Percentiles rank a stretch among this genome's conserved stretches.
These are phyloP conservation scores for Papilio aristodemus DNA, from an alignment of 1,140 invertebrate genomes.

Conservation along the genomic window DNA sequence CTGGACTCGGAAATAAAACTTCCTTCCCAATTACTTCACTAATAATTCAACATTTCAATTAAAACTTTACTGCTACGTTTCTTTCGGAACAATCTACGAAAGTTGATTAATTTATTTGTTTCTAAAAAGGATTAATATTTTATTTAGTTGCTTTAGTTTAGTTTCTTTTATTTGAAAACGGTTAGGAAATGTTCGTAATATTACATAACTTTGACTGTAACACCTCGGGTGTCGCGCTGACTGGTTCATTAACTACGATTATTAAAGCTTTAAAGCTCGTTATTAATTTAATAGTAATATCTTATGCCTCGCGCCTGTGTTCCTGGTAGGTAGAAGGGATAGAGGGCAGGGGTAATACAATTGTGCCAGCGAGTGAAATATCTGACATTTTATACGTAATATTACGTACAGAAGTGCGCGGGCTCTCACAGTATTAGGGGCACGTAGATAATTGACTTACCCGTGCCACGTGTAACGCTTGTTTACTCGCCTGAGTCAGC, in stretches of 20 bases:
- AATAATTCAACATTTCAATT: conserved; percentile 2
- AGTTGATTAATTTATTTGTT: background rate
- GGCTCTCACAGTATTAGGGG: background rate
- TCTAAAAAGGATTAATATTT: background rate
- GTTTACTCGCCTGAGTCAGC: background rate
- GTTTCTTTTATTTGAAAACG: too few relatives aligned
- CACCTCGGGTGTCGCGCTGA: too few relatives aligned
- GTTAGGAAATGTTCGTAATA: too few relatives aligned
- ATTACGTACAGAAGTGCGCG: too few relatives aligned
- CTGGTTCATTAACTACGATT: too few relatives aligned
- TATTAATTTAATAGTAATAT: too few relatives aligned
- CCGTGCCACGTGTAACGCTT: background rate
- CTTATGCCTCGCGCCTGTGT: too few relatives aligned
- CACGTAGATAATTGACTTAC: conserved; percentile 4
- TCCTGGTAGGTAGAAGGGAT: too few relatives aligned
- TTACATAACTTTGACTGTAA: too few relatives aligned
- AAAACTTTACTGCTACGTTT: background rate
- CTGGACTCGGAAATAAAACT: background rate
- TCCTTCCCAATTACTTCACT: background rate
- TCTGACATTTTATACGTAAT: background rate
- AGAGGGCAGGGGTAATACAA: too few relatives aligned
- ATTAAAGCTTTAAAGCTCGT: too few relatives aligned
- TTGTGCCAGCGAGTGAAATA: too few relatives aligned
- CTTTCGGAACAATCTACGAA: background rate
- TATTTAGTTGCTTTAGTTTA: background rate